Evolutionary conservation across 2,797 vertebrate species (phyloP), one percentile per base, ranked within the genome.

Genomic region (Sebastes steindachneri): DNA sequence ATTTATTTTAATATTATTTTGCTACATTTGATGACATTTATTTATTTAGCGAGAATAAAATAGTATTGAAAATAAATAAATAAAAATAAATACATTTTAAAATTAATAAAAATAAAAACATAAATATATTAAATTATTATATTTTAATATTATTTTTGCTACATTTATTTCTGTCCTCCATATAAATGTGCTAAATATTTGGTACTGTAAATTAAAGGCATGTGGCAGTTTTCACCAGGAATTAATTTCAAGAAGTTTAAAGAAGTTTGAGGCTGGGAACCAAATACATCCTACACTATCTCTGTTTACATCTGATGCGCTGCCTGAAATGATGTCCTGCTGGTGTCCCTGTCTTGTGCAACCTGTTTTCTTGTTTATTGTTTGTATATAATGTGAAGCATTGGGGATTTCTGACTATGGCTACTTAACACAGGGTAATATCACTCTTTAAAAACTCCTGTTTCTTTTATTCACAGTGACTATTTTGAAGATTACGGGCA

Each of bases 401-500:
- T 11, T 9, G 9, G 7, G 3, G 7, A 66, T 28, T 1, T 31
- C 15, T 28, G 57, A 69, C 25, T 68, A 15, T 25, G 31, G 8
- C 23, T 11, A 8, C 25, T 57, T 1, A 11, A 2, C 25, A 2
- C 3, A 1, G 11, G 0, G 7, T 0, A 10, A 3, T 15, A 41
- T 21, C 4, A 31, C 12, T 28, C 14, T 33, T 21, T 23, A 23
- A 17, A 68, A 54, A 1, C 33, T 29, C 2, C n/a, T 31, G 92
- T 0, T 79, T 89, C 68, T 93, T 94, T 0, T 41, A 86, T 74
- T 73, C 85, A 26, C 83, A 96, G 59, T 7, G 94, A 95, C 55
- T 93, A 94, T 88, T 95, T 94, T 77, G 93, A 95, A 11, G 80
- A 92, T 51, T 94, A 95, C 6, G 83, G 87, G 12, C 88, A 93